phyloP scores from a whole-genome alignment of 2,797 vertebrate genomes.

The Pyrocephalus nanus region DNA sequence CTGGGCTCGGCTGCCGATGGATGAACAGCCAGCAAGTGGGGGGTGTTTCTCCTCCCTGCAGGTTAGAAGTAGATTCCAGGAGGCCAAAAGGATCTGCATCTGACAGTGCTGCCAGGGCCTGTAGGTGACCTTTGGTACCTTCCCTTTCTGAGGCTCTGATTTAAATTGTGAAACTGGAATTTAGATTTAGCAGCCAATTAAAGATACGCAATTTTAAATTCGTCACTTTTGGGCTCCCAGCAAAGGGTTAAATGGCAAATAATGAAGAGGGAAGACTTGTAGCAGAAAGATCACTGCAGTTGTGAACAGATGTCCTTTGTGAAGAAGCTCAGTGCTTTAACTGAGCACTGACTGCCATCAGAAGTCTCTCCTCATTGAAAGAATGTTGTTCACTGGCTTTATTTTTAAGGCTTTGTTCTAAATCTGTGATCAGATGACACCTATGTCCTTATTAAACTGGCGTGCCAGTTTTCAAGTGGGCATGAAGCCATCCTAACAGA shows the following conservation, averaged over 20 bases:
- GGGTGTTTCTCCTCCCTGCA: fast-evolving
- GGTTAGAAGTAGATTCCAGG: background rate
- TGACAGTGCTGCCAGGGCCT: background rate
- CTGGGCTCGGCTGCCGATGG: background rate
- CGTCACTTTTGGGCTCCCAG: background rate
- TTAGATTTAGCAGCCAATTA: background rate
- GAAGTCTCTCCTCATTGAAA: background rate
- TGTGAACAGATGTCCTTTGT: slow-evolving; percentile 24
- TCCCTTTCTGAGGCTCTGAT: background rate
- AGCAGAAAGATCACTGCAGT: background rate
- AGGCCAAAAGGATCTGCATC: background rate
- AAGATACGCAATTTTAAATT: background rate
- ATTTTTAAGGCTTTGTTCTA: slow-evolving; percentile 43
- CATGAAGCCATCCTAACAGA: slow-evolving; percentile 59
- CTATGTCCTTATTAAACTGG: slow-evolving; percentile 53
- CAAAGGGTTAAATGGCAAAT: background rate
- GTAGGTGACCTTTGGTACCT: background rate
- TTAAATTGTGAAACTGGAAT: background rate
- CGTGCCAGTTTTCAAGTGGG: slow-evolving; percentile 8
- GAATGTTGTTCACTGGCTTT: background rate
- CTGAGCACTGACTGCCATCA: background rate
- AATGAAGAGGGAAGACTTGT: background rate
- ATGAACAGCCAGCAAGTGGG: background rate
- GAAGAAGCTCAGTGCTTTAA: background rate
- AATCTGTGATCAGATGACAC: slow-evolving; percentile 49